Conservation (phyloP, 2,888 invertebrate genomes). For the Graphium colonna region DNA sequence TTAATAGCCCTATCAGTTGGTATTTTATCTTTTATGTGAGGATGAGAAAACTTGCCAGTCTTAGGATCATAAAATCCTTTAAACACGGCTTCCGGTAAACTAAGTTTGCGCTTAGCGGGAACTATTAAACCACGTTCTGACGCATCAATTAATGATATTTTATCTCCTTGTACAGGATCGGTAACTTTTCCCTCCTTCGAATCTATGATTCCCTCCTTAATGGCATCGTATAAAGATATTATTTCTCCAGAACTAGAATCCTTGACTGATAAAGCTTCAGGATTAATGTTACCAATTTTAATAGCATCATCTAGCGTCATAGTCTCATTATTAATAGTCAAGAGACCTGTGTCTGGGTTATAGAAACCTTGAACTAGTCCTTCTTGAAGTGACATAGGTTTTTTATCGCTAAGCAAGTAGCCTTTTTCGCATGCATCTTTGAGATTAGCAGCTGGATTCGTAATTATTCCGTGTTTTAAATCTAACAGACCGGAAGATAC, state of each 20-base stretch:
- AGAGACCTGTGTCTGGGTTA: conserved; percentile 85
- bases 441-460: conserved; percentile 84
- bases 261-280: conserved; percentile 87
- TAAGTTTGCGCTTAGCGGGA: conserved; percentile 90
- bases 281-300: conserved; percentile 86
- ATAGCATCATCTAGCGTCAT: conserved; percentile 88
- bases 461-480: conserved; percentile 84
- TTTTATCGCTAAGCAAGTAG: conserved; percentile 87
- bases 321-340: conserved; percentile 84
- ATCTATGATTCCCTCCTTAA: conserved; percentile 87
- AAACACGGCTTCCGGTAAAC: conserved; percentile 93
- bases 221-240: conserved; percentile 89
- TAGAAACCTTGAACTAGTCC: conserved; percentile 90
- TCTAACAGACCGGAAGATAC: conserved; percentile 85
- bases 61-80: conserved; percentile 94
- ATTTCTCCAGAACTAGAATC: conserved; percentile 90
- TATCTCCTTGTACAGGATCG: conserved; percentile 86
- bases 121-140: conserved; percentile 90
- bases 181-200: conserved; percentile 88
- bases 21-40: conserved; percentile 88
- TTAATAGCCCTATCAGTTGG: conserved; percentile 91
- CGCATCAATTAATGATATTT: conserved; percentile 90
- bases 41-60: conserved; percentile 90
- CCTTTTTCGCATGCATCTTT: conserved; percentile 91
- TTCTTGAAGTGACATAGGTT: conserved; percentile 91